Base-by-base conservation (phyloP, 2,888 invertebrate species). In the Tetranychus truncatus region DNA sequence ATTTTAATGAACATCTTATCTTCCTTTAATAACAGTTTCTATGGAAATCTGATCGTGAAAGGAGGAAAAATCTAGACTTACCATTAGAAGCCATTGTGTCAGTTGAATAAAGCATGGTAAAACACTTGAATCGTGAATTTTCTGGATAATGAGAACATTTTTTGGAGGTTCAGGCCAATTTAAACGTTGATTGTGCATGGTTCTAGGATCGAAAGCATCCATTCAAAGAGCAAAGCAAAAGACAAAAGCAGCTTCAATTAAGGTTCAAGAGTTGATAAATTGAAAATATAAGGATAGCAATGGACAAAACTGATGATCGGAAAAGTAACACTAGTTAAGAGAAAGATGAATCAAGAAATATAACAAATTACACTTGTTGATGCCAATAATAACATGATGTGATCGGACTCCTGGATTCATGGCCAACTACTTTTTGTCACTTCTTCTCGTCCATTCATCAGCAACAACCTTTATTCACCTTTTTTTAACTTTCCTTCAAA, bases 81-180 rank as follows among this genome's bases (percentile, higher is more conserved):
- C 92, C 87, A 89, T 87, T 80, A 94, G 90, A 74, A 96, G 87
- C 95, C 95, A 96, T 81, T 89, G 89, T 55, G 95, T 91, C 72
- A 96, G 87, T 81, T 94, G 91, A 15, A 93, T 91, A 84, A 95
- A 96, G 1, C 95, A 94, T 77, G 88, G 87, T 78, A 94, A 85
- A 71, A 96, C 92, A 66, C 89, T 88, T 11, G 90, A 90, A 84
- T 96, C 96, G 83, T 92, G 88, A 75, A 94, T 91, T 84, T 96
- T 96, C 85, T 95, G 95, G 84, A 96, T 94, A 78, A 96, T 94
- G 80, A 96, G 87, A 80, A 95, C 95, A n/a, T 92, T 92, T 79
- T 95, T 87, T 1, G 95, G 95, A 24, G 93, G 91, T 84, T 95
- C 95, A 88, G 93, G 92, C 96, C 96, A 96, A 72, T 92, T 94